Evolutionary conservation across 2,888 invertebrate genomes (phyloP), one percentile per base, ranked within the genome.

Genomic region (Apotomis betuletana): DNA sequence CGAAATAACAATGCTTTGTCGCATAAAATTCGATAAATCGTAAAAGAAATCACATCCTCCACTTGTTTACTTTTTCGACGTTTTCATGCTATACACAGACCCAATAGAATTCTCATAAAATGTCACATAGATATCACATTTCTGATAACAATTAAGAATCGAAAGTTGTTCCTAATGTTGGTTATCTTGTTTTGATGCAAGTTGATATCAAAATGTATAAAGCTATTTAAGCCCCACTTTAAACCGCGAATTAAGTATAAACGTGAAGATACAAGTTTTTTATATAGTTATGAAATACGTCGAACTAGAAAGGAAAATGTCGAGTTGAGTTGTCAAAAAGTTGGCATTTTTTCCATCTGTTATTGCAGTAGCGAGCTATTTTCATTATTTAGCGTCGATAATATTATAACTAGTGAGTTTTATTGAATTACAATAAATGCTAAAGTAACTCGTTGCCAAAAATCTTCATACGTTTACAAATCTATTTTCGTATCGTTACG

Each of bases 311-410:
- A 57, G 67, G 55, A 70, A 73, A 65, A 68, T 67, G 61, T 62
- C 51, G 72, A 78, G 83, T 78, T 81, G 84, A 81, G 86, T 88
- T 90, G 90, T 90, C 90, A 90, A 89, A 89, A 88, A 86, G 87
- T 90, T 91, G 91, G 89, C 91, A 88, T 84, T 81, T 80, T 80
- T 80, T 87, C 90, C 90, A 90, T 90, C 90, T 91, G 89, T 89
- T 90, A 83, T 77, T 79, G 75, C 82, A 84, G 84, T 64, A 68
- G 63, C 63, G 55, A 69, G 74, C 85, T 87, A 88, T 88, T 90
- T 89, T 87, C 77, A 81, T 80, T 78, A 75, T 74, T 67, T 63
- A 44, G 67, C 75, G 62, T 74, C 72, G 69, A 73, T 68, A 54
- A 70, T 73, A 74, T 74, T 67, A 74, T 62, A 64, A 70, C 74